Base-by-base conservation (phyloP, 2,113 vertebrate species). In the Thymallus thymallus region DNA sequence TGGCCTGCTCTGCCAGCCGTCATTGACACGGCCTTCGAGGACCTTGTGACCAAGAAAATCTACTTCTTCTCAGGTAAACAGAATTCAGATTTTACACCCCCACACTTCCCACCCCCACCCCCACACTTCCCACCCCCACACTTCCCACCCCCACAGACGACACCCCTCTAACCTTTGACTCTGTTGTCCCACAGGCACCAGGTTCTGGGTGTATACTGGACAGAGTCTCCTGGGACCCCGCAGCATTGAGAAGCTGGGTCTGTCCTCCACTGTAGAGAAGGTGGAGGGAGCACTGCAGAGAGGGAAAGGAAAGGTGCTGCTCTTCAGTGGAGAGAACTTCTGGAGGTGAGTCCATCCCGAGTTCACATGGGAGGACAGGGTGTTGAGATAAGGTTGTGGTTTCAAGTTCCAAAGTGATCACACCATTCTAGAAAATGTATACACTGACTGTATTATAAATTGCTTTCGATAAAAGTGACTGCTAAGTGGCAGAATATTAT, bases 51-150 rank as follows among this genome's bases (percentile, higher is more conserved):
- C 77, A 95, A 94, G 82, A 95, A 93, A 71, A 5, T 95, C 20
- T 98, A 96, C 92, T 98, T 99, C 89, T 99, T 99, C 35, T 90
- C 97, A 1, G 97, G 98, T 99, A 91, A 80, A 30, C 30, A 66
- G 1, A 20, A 32, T 3, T 64, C 62, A 3, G 23, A 64, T 64
- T 13, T 29, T 12, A 60, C 7, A n/a, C 29, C 4, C 3, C 18
- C 48, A 18, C 48, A 48, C n/a, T n/a, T n/a, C n/a, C n/a, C 13
- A 48, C 3, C 2, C 46, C 18, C 12, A 18, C 12, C 1, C 12
- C 1, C 18, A 20, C 18, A 60, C n/a, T n/a, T n/a, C n/a, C n/a
- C 18, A 55, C 18, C 1, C 51, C 4, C 18, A 9, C 16, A 18
- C 18, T 3, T 9, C 3, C 18, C 5, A 55, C 51, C 12, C 5